phyloP scores from a whole-genome alignment of 1,140 invertebrate species.

The Drosophila orena region DNA sequence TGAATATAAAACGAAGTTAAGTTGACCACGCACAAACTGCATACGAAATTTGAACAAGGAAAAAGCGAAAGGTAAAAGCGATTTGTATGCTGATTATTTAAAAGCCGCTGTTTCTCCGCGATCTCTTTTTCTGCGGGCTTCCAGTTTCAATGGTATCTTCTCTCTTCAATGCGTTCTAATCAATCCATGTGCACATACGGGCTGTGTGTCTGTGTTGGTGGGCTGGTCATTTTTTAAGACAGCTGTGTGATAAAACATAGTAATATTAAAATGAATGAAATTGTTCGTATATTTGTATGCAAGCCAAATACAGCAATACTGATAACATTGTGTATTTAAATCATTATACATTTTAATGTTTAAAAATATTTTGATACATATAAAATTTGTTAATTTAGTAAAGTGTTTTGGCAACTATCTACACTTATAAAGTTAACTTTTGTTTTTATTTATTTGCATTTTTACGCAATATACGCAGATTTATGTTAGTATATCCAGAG shows the following conservation, averaged over 20 bases:
- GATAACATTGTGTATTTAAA: too few relatives aligned
- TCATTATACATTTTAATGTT: too few relatives aligned
- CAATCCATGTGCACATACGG: constrained; percentile 1
- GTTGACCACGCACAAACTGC: constrained; percentile 23
- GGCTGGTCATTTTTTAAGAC: not conserved
- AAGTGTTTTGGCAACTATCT: too few relatives aligned
- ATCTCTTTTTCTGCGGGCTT: constrained; percentile 3
- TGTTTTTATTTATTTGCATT: too few relatives aligned
- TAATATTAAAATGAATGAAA: not conserved
- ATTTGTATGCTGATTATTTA: constrained; percentile 21
- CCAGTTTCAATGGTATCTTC: not conserved
- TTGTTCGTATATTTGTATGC: not conserved
- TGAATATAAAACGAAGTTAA: constrained; percentile 1
- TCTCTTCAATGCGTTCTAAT: constrained; percentile 18
- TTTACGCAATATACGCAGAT: too few relatives aligned
- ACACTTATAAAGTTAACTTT: too few relatives aligned
- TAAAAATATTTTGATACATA: not conserved
- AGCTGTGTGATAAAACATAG: not conserved
- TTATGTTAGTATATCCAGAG: too few relatives aligned
- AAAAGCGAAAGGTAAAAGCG: constrained; percentile 69
- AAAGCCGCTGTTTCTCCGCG: not conserved
- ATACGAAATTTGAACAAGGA: constrained; percentile 21
- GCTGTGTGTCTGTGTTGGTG: not conserved
- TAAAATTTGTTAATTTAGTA: not conserved
- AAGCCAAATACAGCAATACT: not conserved